These are phyloP conservation scores for Artibeus jamaicensis DNA, from an alignment of 2,797 vertebrate genomes.

Conservation along the genomic window DNA sequence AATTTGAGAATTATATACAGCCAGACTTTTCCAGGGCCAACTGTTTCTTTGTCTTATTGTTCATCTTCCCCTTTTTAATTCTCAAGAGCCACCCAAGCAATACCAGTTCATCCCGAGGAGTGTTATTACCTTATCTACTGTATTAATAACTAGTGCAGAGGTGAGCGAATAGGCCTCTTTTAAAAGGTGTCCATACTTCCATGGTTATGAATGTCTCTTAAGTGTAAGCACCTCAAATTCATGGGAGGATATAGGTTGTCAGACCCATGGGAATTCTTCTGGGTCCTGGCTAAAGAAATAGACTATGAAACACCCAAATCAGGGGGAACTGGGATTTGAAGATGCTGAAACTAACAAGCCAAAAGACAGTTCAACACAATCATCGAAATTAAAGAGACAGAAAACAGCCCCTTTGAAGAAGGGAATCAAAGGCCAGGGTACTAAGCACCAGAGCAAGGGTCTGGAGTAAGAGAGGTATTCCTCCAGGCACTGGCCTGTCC, in stretches of 20 bases:
- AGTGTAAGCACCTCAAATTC: neutral
- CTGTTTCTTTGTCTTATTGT: neutral
- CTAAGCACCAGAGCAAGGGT: neutral
- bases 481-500: neutral
- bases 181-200: neutral
- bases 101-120: neutral
- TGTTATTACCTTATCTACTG: slow-evolving; percentile 13
- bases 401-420: neutral
- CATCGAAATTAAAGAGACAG: neutral
- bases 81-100: neutral
- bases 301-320: neutral
- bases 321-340: neutral
- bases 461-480: neutral
- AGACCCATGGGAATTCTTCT: neutral
- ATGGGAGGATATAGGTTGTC: neutral
- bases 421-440: neutral
- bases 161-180: neutral
- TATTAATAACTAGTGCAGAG: neutral
- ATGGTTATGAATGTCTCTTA: neutral
- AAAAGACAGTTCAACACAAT: neutral
- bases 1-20: neutral
- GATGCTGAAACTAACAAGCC: neutral
- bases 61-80: neutral
- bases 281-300: neutral
- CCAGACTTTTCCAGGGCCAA: neutral